These are phyloP conservation scores for Catocala fraxini DNA, from an alignment of 2,888 invertebrate genomes.

Conservation along the genomic window DNA sequence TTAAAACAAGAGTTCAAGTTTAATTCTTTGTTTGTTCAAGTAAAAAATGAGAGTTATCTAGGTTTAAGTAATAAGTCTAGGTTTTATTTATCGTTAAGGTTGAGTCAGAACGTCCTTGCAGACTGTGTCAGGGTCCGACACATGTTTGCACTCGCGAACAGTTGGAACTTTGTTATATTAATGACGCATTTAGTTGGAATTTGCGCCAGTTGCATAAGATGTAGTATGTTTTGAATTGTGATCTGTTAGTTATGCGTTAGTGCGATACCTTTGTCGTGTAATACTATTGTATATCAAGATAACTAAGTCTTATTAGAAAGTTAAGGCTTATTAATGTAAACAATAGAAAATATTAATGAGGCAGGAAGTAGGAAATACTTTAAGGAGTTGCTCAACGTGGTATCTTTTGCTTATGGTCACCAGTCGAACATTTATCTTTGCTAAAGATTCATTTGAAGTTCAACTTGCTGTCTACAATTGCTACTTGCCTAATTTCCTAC, in stretches of 20 bases:
- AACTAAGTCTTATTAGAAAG: too few species aligned
- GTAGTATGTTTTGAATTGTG: slow-evolving; percentile 45
- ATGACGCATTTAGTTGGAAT: slow-evolving; percentile 41
- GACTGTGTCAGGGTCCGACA: slow-evolving; percentile 54
- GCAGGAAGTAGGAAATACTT: too few species aligned
- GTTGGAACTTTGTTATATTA: slow-evolving; percentile 51
- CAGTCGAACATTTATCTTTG: too few species aligned
- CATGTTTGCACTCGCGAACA: slow-evolving; percentile 41
- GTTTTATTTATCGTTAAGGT: slow-evolving; percentile 44
- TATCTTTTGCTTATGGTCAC: too few species aligned
- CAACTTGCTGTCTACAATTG: too few species aligned
- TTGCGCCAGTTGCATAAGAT: slow-evolving; percentile 43
- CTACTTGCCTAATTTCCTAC: too few species aligned
- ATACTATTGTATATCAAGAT: too few species aligned
- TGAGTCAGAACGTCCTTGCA: slow-evolving; percentile 71
- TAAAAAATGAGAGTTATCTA: slow-evolving; percentile 13
- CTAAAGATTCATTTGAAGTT: too few species aligned
- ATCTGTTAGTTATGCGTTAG: background rate
- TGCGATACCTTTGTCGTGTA: too few species aligned
- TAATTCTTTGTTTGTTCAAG: slow-evolving; percentile 14
- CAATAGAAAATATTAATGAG: too few species aligned
- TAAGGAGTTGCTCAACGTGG: too few species aligned
- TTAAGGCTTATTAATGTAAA: too few species aligned
- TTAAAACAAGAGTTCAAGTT: slow-evolving; percentile 10
- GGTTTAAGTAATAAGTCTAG: slow-evolving; percentile 22